Evolutionary conservation across 2,797 vertebrate species (phyloP).

Genomic region (Neopelma chrysocephalum): DNA sequence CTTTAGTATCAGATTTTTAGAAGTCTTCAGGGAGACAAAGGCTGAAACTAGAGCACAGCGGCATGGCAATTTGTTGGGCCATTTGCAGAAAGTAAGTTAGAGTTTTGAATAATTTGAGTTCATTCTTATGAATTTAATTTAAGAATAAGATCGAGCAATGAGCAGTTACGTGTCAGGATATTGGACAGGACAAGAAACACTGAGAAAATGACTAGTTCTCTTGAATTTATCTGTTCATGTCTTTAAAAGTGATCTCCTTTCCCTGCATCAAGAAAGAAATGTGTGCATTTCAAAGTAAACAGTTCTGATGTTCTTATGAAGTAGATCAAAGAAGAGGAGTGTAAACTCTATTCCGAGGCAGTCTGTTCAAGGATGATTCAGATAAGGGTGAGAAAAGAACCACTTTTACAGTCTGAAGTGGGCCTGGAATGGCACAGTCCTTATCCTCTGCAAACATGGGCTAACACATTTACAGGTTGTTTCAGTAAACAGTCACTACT

Average conservation of each 20-base stretch:
- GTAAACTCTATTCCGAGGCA: slow-evolving; percentile 39
- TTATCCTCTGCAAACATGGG: slow-evolving; percentile 45
- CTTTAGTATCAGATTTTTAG: not conserved
- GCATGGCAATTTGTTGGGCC: accelerated
- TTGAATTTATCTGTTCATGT: not conserved
- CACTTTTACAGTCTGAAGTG: slow-evolving; percentile 29
- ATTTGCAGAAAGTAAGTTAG: not conserved
- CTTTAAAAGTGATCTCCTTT: not conserved
- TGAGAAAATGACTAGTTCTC: not conserved
- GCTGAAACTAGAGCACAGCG: not conserved
- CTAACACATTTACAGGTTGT: slow-evolving; percentile 55
- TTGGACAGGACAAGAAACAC: not conserved
- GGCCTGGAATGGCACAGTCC: not conserved
- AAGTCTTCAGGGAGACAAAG: not conserved
- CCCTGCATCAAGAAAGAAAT: not conserved
- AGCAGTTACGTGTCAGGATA: not conserved
- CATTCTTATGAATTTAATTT: not conserved
- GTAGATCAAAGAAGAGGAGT: slow-evolving; percentile 62
- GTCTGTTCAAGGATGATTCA: slow-evolving; percentile 26
- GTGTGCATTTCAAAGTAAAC: slow-evolving; percentile 69
- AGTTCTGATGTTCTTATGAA: slow-evolving; percentile 55
- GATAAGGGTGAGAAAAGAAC: slow-evolving; percentile 53
- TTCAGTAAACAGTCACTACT: slow-evolving; percentile 32
- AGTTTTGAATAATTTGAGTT: not conserved
- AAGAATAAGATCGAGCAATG: not conserved